These are phyloP conservation scores for Carollia perspicillata DNA, from an alignment of 2,113 vertebrate species.

Conservation along the genomic window DNA sequence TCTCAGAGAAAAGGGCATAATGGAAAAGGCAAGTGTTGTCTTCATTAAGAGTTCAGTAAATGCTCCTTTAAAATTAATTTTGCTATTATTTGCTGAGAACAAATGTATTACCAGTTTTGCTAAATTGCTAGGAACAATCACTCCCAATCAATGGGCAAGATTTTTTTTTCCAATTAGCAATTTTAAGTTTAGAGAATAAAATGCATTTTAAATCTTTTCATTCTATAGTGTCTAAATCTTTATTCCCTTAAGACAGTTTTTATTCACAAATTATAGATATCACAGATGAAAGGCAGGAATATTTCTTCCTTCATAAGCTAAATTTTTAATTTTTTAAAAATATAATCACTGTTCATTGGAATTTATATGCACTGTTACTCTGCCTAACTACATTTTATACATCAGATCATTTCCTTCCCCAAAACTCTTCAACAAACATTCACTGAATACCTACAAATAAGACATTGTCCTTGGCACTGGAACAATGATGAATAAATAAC, in stretches of 20 bases:
- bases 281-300: neutral
- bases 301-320: neutral
- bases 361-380: neutral
- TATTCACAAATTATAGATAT: neutral
- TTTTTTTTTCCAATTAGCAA: neutral
- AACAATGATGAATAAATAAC: neutral
- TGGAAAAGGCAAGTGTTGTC: neutral
- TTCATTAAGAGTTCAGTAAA: neutral
- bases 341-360: neutral
- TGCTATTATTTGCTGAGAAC: neutral
- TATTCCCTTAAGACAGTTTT: neutral
- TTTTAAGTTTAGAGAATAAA: neutral
- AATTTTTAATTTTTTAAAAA: neutral
- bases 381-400: neutral
- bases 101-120: neutral
- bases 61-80: slow-evolving; percentile 14
- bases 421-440: neutral
- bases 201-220: neutral
- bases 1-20: neutral
- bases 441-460: neutral
- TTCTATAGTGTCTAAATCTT: neutral
- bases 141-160: neutral
- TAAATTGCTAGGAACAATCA: neutral
- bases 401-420: neutral
- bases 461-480: neutral